phyloP scores from a whole-genome alignment of 1,140 invertebrate species.

The Bilobella aurantiaca region DNA sequence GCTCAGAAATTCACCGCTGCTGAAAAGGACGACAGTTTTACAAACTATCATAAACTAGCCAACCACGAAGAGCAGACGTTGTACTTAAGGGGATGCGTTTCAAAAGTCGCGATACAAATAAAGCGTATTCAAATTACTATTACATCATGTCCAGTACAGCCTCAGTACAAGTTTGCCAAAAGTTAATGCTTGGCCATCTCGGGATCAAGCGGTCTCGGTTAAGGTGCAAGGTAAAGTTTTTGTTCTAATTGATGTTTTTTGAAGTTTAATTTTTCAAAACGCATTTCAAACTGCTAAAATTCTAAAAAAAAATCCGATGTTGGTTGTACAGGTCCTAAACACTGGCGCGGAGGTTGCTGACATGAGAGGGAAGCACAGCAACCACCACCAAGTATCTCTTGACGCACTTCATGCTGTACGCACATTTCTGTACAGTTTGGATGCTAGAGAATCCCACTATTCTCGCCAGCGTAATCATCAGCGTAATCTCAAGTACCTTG shows the following conservation, averaged over 20 bases:
- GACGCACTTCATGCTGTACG: not conserved
- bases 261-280: not conserved
- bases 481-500: not conserved
- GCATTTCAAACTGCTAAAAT: no score
- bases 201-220: conserved; percentile 1
- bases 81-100: not conserved
- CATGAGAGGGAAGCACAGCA: not conserved
- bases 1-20: not conserved
- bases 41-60: not conserved
- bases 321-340: conserved; percentile 5
- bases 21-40: not conserved
- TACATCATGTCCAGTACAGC: not conserved
- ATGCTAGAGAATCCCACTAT: conserved; percentile 1
- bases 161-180: conserved; percentile 4
- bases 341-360: not conserved
- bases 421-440: not conserved
- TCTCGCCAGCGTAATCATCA: not conserved
- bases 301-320: no score
- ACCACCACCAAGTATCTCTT: not conserved
- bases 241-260: not conserved
- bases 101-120: not conserved
- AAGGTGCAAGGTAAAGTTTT: not conserved
- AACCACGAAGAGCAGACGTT: conserved; percentile 1
- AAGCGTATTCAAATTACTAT: not conserved
- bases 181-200: conserved; percentile 1